Percentiles rank a stretch among this genome's conserved stretches.
Conservation (phyloP, 2,797 vertebrate genomes). For the Perodicticus potto region DNA sequence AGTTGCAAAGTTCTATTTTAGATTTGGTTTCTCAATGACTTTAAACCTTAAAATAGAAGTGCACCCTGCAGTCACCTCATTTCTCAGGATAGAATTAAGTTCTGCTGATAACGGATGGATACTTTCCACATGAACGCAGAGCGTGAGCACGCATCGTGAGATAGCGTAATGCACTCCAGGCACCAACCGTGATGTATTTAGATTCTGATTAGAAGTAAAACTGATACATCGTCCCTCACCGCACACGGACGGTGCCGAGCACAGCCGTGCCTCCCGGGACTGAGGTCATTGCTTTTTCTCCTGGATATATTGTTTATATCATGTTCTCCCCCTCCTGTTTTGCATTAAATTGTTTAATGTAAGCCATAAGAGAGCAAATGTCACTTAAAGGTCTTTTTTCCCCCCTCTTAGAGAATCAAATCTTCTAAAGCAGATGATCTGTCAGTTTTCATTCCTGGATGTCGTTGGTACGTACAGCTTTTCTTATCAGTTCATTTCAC, state of each 20-base stretch:
- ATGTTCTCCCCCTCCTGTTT: conserved; percentile 82
- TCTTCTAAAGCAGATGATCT: conserved; percentile 81
- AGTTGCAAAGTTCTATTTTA: conserved; percentile 75
- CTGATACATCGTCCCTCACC: conserved; percentile 83
- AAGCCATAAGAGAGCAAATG: conserved; percentile 81
- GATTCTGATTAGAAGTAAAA: conserved; percentile 84
- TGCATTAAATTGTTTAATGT: conserved; percentile 84
- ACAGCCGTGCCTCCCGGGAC: conserved; percentile 75
- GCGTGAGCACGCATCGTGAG: conserved; percentile 64
- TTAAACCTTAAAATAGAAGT: conserved; percentile 82
- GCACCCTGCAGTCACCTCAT: conserved; percentile 76
- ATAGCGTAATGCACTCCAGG: conserved; percentile 73
- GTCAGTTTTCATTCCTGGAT: conserved; percentile 79
- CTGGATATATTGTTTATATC: conserved; percentile 86
- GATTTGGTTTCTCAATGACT: conserved; percentile 75
- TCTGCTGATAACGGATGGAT: conserved; percentile 70
- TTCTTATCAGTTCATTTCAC: conserved; percentile 80
- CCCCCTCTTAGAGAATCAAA: conserved; percentile 67
- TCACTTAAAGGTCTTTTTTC: conserved; percentile 70
- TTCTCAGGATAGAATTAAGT: conserved; percentile 71
- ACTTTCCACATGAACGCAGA: conserved; percentile 79
- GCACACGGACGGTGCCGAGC: conserved; percentile 76
- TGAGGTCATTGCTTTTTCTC: conserved; percentile 85
- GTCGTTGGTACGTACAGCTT: conserved; percentile 68
- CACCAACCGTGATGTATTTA: conserved; percentile 78